Conservation (phyloP, 2,113 vertebrate species). For the Campylomormyrus numenius region DNA sequence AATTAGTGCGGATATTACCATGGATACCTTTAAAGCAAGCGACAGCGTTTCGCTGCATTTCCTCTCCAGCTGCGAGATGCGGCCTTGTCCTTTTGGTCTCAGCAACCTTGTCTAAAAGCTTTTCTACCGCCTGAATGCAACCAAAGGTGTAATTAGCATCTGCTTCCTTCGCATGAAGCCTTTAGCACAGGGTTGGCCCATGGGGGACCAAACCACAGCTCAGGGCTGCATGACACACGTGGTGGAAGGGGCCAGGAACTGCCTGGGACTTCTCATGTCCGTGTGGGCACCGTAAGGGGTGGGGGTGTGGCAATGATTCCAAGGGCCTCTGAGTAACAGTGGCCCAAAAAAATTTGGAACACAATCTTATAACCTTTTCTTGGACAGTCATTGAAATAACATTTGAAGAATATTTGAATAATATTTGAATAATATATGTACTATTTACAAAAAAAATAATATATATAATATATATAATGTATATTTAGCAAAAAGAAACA, state of each 20-base stretch:
- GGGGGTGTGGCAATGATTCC: neutral
- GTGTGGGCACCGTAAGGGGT: neutral
- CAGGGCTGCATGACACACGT: neutral
- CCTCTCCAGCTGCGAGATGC: neutral
- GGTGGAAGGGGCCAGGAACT: neutral
- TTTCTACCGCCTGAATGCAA: neutral
- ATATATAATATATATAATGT: too few relatives aligned
- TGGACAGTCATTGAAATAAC: neutral
- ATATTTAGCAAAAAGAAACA: neutral
- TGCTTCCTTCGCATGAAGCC: neutral
- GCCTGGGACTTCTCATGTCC: neutral
- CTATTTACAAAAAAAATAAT: neutral
- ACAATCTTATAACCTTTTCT: neutral
- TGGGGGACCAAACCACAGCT: neutral
- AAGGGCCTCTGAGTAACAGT: neutral
- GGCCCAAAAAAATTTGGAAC: neutral
- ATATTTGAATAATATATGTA: neutral
- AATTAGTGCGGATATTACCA: neutral
- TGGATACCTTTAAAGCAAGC: neutral
- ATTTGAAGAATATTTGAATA: neutral
- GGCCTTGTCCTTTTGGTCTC: neutral
- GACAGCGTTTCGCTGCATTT: neutral
- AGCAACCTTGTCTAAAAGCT: neutral
- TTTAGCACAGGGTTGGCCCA: neutral
- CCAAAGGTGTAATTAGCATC: neutral